Percentiles rank a stretch among this genome's conserved stretches.
These are phyloP conservation scores for Gortyna flavago DNA, from an alignment of 2,888 invertebrate species.

Conservation along the genomic window DNA sequence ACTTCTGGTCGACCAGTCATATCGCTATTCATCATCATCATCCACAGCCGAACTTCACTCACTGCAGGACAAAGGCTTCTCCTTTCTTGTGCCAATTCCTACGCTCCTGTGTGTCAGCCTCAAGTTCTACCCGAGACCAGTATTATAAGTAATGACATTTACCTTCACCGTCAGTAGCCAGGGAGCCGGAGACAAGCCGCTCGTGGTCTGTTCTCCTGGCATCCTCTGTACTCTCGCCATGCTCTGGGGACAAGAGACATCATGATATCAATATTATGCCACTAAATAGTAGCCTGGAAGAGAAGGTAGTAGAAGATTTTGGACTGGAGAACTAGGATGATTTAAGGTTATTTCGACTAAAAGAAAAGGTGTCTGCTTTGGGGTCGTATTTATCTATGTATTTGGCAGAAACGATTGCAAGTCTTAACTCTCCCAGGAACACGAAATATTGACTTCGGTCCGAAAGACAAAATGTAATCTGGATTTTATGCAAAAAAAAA, in stretches of 20 bases:
- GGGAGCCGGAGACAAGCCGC: constrained; percentile 92
- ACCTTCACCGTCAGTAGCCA: constrained; percentile 96
- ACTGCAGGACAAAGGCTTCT: too few species aligned
- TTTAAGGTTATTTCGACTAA: not conserved
- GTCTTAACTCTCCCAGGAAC: too few species aligned
- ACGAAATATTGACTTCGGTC: not conserved
- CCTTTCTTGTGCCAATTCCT: not conserved
- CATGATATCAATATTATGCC: constrained; percentile 31
- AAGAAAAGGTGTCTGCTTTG: not conserved
- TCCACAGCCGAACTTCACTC: too few species aligned
- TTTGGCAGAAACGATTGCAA: not conserved
- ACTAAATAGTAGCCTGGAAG: not conserved
- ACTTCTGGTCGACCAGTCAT: not conserved
- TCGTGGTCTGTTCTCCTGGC: constrained; percentile 90
- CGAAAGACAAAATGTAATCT: not conserved
- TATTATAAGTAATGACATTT: constrained; percentile 74
- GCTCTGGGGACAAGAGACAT: constrained; percentile 79
- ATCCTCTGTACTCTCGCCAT: constrained; percentile 92
- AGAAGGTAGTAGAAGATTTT: not conserved
- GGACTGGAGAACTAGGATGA: too few species aligned
- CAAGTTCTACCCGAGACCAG: not conserved
- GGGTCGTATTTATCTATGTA: not conserved
- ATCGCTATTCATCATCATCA: not conserved
- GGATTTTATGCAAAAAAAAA: not conserved
- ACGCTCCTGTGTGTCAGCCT: not conserved